Evolutionary conservation across 2,797 vertebrate species (phyloP).

Genomic region (Buphagus erythrorhynchus): DNA sequence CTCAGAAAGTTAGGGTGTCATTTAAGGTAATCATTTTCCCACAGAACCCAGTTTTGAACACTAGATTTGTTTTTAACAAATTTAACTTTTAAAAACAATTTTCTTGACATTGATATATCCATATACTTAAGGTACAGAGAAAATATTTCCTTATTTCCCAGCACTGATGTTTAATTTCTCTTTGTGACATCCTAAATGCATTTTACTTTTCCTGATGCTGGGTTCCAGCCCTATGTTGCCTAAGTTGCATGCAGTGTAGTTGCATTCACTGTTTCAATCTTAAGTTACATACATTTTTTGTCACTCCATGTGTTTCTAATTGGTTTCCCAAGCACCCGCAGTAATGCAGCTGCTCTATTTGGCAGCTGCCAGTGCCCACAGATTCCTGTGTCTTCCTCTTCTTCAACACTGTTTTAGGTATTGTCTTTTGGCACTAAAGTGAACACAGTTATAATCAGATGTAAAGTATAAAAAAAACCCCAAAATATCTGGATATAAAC

Average conservation of each 20-base stretch:
- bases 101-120: conserved; percentile 33
- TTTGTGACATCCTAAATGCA: neutral
- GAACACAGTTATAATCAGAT: conserved; percentile 58
- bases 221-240: conserved; percentile 19
- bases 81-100: conserved; percentile 29
- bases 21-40: conserved; percentile 51
- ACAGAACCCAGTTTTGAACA: conserved; percentile 20
- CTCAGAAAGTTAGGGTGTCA: neutral
- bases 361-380: conserved; percentile 58
- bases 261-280: conserved; percentile 47
- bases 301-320: conserved; percentile 69
- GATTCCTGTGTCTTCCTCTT: conserved; percentile 48
- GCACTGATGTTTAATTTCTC: conserved; percentile 4
- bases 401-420: conserved; percentile 34
- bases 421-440: conserved; percentile 51
- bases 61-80: neutral
- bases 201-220: conserved; percentile 31
- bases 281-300: conserved; percentile 50
- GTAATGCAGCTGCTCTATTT: conserved; percentile 67
- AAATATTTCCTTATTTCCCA: conserved; percentile 22
- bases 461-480: neutral
- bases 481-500: neutral
- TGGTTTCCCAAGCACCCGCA: conserved; percentile 58
- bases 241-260: conserved; percentile 46
- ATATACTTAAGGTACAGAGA: neutral